phyloP scores from a whole-genome alignment of 2,888 invertebrate genomes.

The Encarsia formosa region DNA sequence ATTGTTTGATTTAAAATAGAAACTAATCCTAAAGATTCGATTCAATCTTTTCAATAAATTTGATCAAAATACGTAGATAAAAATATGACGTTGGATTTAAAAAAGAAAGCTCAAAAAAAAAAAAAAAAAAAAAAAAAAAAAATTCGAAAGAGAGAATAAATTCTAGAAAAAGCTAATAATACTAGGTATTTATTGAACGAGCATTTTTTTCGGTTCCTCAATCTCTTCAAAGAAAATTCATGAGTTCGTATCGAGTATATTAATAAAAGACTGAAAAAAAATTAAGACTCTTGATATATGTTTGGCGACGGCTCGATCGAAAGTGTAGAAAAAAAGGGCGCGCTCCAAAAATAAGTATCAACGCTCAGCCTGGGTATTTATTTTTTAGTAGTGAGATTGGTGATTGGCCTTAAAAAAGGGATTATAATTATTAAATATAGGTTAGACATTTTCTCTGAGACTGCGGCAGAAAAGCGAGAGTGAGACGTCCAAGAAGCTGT shows the following conservation, averaged over 20 bases:
- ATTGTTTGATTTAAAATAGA: too few relatives aligned
- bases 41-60: too few relatives aligned
- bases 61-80: too few relatives aligned
- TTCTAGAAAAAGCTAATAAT: too few relatives aligned
- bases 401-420: background rate
- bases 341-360: constrained; percentile 15
- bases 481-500: constrained; percentile 20
- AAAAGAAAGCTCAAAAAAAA: too few relatives aligned
- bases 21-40: too few relatives aligned
- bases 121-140: too few relatives aligned
- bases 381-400: background rate
- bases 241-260: constrained; percentile 3
- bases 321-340: constrained; percentile 2
- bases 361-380: constrained; percentile 5
- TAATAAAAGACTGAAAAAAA: constrained; percentile 4
- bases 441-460: constrained; percentile 1
- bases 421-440: constrained; percentile 15
- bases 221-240: constrained; percentile 4
- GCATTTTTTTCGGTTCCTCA: background rate
- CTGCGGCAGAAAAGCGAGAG: constrained; percentile 12
- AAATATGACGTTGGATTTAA: too few relatives aligned
- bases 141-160: too few relatives aligned
- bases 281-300: background rate
- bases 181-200: too few relatives aligned
- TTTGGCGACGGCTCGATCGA: background rate